Evolutionary conservation across 2,113 vertebrate genomes (phyloP).

Genomic region (Archocentrus centrarchus): DNA sequence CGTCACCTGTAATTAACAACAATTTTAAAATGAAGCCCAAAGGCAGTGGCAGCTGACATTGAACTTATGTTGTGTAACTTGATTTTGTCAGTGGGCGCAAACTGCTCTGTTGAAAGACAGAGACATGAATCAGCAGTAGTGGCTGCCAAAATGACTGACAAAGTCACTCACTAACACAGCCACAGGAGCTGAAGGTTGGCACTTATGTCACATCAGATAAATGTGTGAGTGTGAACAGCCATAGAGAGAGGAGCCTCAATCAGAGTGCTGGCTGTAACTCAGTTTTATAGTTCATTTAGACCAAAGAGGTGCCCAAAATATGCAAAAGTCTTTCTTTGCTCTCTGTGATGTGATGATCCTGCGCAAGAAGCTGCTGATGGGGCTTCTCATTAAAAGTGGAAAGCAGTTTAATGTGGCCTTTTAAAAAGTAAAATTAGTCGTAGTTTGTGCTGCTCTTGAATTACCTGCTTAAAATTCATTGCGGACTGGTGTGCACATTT

Average conservation of each 20-base stretch:
- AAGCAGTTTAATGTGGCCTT: constrained; percentile 4
- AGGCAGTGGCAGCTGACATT: constrained; percentile 33
- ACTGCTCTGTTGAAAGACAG: constrained; percentile 25
- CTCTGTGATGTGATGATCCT: background rate
- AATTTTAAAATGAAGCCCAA: constrained; percentile 18
- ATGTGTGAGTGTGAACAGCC: constrained; percentile 32
- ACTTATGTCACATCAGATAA: constrained; percentile 40
- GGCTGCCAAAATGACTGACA: constrained; percentile 66
- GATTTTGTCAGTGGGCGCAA: constrained; percentile 57
- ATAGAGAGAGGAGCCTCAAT: background rate
- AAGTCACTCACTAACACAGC: constrained; percentile 56
- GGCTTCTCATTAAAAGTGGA: constrained; percentile 7
- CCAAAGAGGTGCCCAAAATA: background rate
- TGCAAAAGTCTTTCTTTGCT: background rate
- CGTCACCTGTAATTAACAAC: constrained; percentile 38
- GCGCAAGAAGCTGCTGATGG: background rate
- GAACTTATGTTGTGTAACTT: constrained; percentile 37
- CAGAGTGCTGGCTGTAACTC: background rate
- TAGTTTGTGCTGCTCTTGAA: background rate
- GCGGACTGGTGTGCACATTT: background rate
- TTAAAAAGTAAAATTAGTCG: background rate
- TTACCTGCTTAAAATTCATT: background rate
- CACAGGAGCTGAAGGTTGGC: constrained; percentile 47
- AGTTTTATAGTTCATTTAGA: background rate
- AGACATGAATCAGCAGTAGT: constrained; percentile 62